phyloP scores from a whole-genome alignment of 1,140 invertebrate genomes.

The Pollicipes pollicipes region DNA sequence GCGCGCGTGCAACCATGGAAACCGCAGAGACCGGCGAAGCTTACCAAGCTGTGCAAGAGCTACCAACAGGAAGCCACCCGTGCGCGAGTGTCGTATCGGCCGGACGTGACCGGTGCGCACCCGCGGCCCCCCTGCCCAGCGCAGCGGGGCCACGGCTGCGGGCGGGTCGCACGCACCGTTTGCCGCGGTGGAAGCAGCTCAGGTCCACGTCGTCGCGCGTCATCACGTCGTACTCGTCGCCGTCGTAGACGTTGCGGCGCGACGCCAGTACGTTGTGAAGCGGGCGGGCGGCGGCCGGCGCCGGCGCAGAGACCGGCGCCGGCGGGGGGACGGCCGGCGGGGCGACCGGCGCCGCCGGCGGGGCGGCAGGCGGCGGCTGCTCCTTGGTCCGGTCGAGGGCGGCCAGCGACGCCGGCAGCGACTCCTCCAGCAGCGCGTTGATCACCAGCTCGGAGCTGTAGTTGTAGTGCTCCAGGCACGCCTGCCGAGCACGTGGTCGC shows the following conservation, averaged over 20 bases:
- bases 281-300: neutral
- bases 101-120: too few relatives aligned
- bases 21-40: too few relatives aligned
- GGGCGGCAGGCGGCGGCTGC: neutral
- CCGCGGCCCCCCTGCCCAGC: too few relatives aligned
- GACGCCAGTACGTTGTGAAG: conserved; percentile 20
- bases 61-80: too few relatives aligned
- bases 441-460: conserved; percentile 53
- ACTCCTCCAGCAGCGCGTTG: conserved; percentile 54
- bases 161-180: conserved; percentile 25
- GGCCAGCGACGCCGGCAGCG: conserved; percentile 37
- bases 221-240: conserved; percentile 49
- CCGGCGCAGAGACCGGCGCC: neutral
- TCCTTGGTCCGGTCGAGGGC: conserved; percentile 26
- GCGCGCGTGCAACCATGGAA: too few relatives aligned
- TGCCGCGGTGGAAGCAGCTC: conserved; percentile 38
- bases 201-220: conserved; percentile 49
- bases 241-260: conserved; percentile 48
- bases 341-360: neutral
- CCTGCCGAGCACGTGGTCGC: too few relatives aligned
- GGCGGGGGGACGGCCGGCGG: neutral
- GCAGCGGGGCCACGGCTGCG: too few relatives aligned
- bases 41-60: too few relatives aligned
- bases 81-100: too few relatives aligned
- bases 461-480: conserved; percentile 53